Percentiles rank a stretch among this genome's conserved stretches.
These are phyloP conservation scores for Epicauta chinensis DNA, from an alignment of 1,140 invertebrate species.

Conservation along the genomic window DNA sequence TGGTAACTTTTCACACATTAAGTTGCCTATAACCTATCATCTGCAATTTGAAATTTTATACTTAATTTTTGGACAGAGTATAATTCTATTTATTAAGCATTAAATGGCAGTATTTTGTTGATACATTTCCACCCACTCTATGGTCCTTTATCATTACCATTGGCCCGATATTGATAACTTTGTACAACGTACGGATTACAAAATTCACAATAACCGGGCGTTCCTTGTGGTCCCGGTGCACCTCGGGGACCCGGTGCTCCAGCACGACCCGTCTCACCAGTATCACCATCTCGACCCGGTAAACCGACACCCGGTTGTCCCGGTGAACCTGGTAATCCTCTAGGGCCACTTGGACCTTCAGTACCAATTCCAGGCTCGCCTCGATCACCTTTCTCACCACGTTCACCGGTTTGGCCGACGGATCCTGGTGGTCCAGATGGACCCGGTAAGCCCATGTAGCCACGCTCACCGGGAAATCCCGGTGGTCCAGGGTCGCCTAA, in stretches of 20 bases:
- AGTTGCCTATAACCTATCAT: too few relatives aligned
- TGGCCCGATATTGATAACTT: slow-evolving; percentile 36
- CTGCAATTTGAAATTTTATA: too few relatives aligned
- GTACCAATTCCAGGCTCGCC: slow-evolving; percentile 60
- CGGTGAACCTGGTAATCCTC: slow-evolving; percentile 54
- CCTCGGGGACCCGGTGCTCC: slow-evolving; percentile 48
- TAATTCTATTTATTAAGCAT: too few relatives aligned
- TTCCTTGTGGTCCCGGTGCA: slow-evolving; percentile 48
- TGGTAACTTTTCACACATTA: too few relatives aligned
- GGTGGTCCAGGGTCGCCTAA: slow-evolving; percentile 37
- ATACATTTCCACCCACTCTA: too few relatives aligned
- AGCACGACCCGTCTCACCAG: slow-evolving; percentile 58
- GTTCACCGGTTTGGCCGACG: slow-evolving; percentile 53
- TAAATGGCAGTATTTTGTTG: too few relatives aligned
- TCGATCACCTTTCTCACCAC: slow-evolving; percentile 66
- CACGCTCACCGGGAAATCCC: slow-evolving; percentile 45
- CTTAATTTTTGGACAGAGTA: too few relatives aligned
- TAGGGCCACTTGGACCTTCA: slow-evolving; percentile 60
- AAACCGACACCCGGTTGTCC: slow-evolving; percentile 56
- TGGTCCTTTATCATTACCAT: slow-evolving; percentile 47
- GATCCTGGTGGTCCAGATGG: slow-evolving; percentile 52
- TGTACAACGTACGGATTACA: slow-evolving; percentile 46
- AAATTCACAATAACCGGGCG: slow-evolving; percentile 58
- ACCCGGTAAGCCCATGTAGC: slow-evolving; percentile 60
- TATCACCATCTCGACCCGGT: slow-evolving; percentile 53